Evolutionary conservation across 2,797 vertebrate species (phyloP), one percentile per base, ranked within the genome.

Genomic region (Chrosomus eos): DNA sequence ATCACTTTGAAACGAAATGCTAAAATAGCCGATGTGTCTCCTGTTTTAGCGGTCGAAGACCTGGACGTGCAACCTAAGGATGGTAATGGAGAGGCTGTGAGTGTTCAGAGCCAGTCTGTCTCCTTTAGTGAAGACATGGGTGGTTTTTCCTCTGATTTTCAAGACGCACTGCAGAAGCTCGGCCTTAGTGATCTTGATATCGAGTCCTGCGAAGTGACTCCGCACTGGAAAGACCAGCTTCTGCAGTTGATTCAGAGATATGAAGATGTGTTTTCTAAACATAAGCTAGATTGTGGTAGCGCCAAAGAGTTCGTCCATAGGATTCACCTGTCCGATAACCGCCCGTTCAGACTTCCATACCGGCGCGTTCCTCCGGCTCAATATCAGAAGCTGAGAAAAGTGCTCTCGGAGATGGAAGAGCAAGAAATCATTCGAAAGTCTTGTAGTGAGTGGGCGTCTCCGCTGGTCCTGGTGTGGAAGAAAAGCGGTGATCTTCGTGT

Each of bases 191-290:
- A 75, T 48, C 53, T 83, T 21, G n/a, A 71, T 18, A 18, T 84
- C 2, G 66, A 40, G 10, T 43, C 55, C 1, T 68, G 74, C 33
- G 45, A 84, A 9, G 62, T 84, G 1, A 53, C 51, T 19, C 31
- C 9, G 7, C 36, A 58, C 13, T 81, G 60, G 73, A 87, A 79
- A 55, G 19, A 28, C 3, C 72, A 80, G 51, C 36, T 83, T n/a
- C 1, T 87, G 23, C 33, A 83, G n/a, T 28, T 87, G 19, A 13
- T 86, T 21, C 33, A 36, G n/a, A n/a, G n/a, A n/a, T 40, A 71
- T n/a, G 38, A 85, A n/a, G 62, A 72, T 33, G 71, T 84, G 19
- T 87, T 87, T 48, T 43, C 82, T 23, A 38, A 76, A 82, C 36
- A 67, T 40, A 26, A 85, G 38, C n/a, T 79, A 23, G 74, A 84